phyloP scores from a whole-genome alignment of 2,113 vertebrate genomes.

The Empidonax alnorum region DNA sequence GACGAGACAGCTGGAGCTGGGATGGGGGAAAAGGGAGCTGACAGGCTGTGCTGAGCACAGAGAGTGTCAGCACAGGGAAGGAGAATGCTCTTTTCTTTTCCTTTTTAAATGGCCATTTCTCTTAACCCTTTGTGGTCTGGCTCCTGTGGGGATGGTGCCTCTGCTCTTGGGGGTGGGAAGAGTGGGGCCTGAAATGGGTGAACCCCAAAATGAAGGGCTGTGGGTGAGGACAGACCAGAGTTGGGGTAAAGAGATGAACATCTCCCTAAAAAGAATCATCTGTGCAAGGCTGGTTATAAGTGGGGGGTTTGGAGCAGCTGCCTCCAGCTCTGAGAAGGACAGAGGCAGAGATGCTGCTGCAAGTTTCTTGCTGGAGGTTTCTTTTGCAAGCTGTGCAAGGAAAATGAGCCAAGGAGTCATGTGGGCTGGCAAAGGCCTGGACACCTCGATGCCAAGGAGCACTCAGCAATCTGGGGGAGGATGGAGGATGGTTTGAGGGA shows the following conservation, averaged over 20 bases:
- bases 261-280: not conserved
- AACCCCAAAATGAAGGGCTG: not conserved
- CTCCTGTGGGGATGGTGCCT: not conserved
- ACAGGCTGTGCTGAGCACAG: not conserved
- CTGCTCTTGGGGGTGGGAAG: not conserved
- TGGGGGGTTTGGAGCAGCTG: not conserved
- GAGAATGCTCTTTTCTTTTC: not conserved
- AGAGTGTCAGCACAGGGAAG: not conserved
- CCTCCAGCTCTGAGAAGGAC: not conserved
- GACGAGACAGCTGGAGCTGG: not conserved
- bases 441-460: not conserved
- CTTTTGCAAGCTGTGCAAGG: conserved; percentile 13
- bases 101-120: not conserved
- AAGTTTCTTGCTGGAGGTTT: conserved; percentile 43
- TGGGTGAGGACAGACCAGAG: not conserved
- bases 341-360: not conserved
- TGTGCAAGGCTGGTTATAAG: not conserved
- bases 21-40: not conserved
- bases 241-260: not conserved
- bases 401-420: not conserved
- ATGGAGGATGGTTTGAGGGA: not conserved
- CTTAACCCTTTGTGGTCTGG: not conserved
- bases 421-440: conserved; percentile 14
- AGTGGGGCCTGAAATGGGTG: not conserved
- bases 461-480: not conserved